Conservation (phyloP, 2,888 invertebrate genomes). For the Aphrophora alni region DNA sequence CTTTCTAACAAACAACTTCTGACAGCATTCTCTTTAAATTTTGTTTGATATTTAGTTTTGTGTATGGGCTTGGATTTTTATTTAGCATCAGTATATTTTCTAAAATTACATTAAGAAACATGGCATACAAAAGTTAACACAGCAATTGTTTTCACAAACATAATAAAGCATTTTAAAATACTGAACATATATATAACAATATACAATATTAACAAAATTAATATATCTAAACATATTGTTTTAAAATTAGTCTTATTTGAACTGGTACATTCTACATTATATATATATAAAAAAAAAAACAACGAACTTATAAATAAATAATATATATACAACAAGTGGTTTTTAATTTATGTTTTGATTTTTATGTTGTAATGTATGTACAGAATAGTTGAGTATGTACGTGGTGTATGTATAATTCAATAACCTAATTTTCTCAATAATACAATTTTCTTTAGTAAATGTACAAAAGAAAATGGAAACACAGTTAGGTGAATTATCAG, state of each 20-base stretch:
- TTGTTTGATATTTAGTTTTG: no score
- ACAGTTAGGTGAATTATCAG: neutral
- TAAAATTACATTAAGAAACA: no score
- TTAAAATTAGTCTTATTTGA: neutral
- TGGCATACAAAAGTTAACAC: neutral
- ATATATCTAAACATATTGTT: neutral
- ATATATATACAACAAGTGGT: neutral
- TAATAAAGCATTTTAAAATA: neutral
- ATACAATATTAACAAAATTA: neutral
- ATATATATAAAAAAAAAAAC: neutral
- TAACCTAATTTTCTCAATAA: neutral
- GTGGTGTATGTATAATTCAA: neutral
- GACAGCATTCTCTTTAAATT: no score
- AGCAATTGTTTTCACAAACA: neutral
- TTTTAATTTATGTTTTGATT: neutral
- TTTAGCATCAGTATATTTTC: no score
- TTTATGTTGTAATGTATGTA: neutral
- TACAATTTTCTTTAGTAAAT: neutral
- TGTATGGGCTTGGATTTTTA: no score
- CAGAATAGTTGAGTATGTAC: neutral
- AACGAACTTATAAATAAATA: neutral
- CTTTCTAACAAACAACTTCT: no score
- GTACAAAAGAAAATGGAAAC: neutral
- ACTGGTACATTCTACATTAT: neutral
- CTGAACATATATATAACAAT: neutral